Percentiles rank a stretch among this genome's conserved stretches.
Evolutionary conservation across 1,140 invertebrate genomes (phyloP).

Genomic region (Drosophila kikkawai): DNA sequence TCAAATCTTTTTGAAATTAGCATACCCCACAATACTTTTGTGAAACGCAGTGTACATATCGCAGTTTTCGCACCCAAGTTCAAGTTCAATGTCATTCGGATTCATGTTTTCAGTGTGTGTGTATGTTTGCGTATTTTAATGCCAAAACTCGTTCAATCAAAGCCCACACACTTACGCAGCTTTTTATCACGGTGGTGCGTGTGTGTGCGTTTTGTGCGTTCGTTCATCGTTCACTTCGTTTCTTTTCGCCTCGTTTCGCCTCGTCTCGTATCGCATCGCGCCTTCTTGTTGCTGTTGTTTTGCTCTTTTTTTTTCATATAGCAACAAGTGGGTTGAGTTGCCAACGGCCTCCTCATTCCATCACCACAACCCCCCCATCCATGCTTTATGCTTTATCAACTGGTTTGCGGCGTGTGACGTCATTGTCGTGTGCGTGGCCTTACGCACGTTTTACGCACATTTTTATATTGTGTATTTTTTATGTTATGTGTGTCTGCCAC

Average conservation of each 20-base stretch:
- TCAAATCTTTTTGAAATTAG: background rate
- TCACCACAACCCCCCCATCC: background rate
- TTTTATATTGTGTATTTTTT: conserved; percentile 18
- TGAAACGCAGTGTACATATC: conserved; percentile 29
- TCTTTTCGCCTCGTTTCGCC: conserved; percentile 20
- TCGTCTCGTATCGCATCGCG: conserved; percentile 27
- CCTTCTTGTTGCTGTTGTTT: conserved; percentile 18
- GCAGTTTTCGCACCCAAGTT: conserved; percentile 59
- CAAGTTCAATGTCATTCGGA: conserved; percentile 74
- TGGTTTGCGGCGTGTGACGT: conserved; percentile 65
- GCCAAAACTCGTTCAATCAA: conserved; percentile 70
- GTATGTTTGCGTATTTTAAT: conserved; percentile 26
- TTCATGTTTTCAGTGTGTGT: conserved; percentile 13
- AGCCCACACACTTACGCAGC: conserved; percentile 36
- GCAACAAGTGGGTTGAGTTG: conserved; percentile 50
- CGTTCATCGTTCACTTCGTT: conserved; percentile 52
- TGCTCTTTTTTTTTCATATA: conserved; percentile 14
- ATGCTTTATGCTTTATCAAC: conserved; percentile 24
- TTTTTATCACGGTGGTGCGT: conserved; percentile 13
- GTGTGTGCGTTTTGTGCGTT: conserved; percentile 71
- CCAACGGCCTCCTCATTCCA: conserved; percentile 20
- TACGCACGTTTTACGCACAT: conserved; percentile 62
- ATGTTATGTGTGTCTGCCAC: conserved; percentile 13
- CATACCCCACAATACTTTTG: conserved; percentile 4
- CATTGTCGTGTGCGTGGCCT: conserved; percentile 56